Conservation (phyloP, 2,888 invertebrate species). For the Agrochola litura region DNA sequence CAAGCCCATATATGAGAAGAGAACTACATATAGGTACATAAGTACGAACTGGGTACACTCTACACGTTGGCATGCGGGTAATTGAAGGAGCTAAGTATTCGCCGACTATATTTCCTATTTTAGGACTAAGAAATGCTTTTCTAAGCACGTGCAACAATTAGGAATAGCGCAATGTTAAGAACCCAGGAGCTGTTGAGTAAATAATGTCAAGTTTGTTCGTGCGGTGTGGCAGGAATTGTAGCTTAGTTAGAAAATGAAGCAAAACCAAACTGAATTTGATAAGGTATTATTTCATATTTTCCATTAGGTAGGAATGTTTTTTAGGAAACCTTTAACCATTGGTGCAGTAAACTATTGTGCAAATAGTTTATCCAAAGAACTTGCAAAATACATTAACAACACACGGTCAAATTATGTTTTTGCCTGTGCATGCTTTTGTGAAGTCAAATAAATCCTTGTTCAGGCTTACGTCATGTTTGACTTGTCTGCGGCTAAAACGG, state of each 20-base stretch:
- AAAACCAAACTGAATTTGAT: neutral
- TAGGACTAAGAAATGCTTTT: slow-evolving; percentile 57
- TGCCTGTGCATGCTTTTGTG: slow-evolving; percentile 32
- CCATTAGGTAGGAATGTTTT: neutral
- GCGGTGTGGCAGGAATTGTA: slow-evolving; percentile 2
- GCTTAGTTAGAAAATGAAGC: slow-evolving; percentile 22
- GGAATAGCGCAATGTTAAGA: slow-evolving; percentile 50
- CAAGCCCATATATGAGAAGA: slow-evolving; percentile 39
- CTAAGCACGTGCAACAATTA: slow-evolving; percentile 63
- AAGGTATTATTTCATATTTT: neutral
- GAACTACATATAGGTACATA: slow-evolving; percentile 27
- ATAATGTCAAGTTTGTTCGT: slow-evolving; percentile 51
- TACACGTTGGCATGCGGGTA: slow-evolving; percentile 46
- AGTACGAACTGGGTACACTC: slow-evolving; percentile 13
- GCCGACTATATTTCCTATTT: slow-evolving; percentile 48
- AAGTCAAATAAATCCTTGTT: slow-evolving; percentile 47
- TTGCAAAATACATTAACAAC: slow-evolving; percentile 21
- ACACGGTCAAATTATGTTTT: slow-evolving; percentile 22
- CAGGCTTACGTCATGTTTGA: slow-evolving; percentile 60
- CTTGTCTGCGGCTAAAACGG: slow-evolving; percentile 16
- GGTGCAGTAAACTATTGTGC: slow-evolving; percentile 10
- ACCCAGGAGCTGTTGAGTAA: slow-evolving; percentile 42
- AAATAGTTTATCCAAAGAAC: slow-evolving; percentile 15
- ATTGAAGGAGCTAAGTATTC: slow-evolving; percentile 42
- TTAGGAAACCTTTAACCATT: neutral